Conservation (phyloP, 2,113 vertebrate genomes). For the Lepus americanus region DNA sequence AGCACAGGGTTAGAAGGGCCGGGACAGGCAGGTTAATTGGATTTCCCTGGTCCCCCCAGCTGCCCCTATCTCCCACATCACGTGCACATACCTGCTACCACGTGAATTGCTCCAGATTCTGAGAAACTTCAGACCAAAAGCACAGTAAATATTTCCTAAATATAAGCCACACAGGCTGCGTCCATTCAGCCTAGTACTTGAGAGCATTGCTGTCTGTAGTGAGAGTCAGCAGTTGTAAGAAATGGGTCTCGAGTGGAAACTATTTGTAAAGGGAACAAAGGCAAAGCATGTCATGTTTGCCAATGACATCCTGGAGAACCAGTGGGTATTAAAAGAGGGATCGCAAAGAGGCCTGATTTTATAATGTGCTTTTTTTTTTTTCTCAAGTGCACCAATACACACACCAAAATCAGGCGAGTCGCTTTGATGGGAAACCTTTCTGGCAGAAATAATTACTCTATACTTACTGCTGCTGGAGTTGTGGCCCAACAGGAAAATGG, state of each 20-base stretch:
- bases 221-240: slow-evolving; percentile 48
- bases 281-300: slow-evolving; percentile 58
- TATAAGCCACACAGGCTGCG: slow-evolving; percentile 32
- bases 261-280: slow-evolving; percentile 73
- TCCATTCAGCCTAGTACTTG: slow-evolving; percentile 22
- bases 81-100: too few species aligned
- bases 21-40: neutral
- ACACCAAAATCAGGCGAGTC: slow-evolving; percentile 53
- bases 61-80: neutral
- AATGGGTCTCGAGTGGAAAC: slow-evolving; percentile 60
- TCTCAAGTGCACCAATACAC: neutral
- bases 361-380: slow-evolving; percentile 63
- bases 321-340: slow-evolving; percentile 25
- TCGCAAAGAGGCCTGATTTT: slow-evolving; percentile 70
- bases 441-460: slow-evolving; percentile 77
- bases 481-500: slow-evolving; percentile 20
- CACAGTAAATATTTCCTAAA: slow-evolving; percentile 57
- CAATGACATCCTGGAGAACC: slow-evolving; percentile 48
- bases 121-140: neutral
- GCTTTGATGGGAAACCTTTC: slow-evolving; percentile 56
- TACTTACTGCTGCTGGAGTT: slow-evolving; percentile 74
- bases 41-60: neutral
- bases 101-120: neutral
- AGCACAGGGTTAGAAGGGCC: neutral
- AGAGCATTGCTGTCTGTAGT: slow-evolving; percentile 33